phyloP scores from a whole-genome alignment of 2,113 vertebrate species.

The Atractosteus spatula region DNA sequence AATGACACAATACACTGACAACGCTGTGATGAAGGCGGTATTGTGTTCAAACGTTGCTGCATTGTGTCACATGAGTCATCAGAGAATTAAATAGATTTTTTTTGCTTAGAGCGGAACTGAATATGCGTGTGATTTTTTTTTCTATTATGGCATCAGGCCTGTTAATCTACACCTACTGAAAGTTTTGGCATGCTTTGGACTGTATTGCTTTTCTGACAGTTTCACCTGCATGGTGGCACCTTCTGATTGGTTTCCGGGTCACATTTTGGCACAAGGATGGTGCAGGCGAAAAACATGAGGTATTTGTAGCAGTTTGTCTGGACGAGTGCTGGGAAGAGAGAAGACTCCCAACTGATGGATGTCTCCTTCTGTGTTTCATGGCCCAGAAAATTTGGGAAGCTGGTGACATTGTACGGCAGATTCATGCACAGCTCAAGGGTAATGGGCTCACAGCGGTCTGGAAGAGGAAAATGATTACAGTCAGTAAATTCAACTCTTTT shows the following conservation, averaged over 20 bases:
- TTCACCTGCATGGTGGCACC: constrained; percentile 90
- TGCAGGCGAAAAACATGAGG: constrained; percentile 97
- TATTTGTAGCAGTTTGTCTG: constrained; percentile 96
- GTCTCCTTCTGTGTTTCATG: constrained; percentile 89
- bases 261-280: constrained; percentile 92
- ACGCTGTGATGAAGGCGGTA: too few relatives aligned
- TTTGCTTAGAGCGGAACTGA: too few relatives aligned
- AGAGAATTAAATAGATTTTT: too few relatives aligned
- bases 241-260: constrained; percentile 72
- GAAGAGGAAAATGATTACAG: neutral
- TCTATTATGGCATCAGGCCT: too few relatives aligned
- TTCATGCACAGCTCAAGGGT: constrained; percentile 93
- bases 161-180: too few relatives aligned
- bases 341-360: constrained; percentile 91
- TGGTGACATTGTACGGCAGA: constrained; percentile 87
- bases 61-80: too few relatives aligned
- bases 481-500: too few relatives aligned
- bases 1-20: too few relatives aligned
- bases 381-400: constrained; percentile 88
- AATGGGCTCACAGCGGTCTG: constrained; percentile 81
- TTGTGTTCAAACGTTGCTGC: too few relatives aligned
- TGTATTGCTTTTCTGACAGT: neutral
- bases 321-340: constrained; percentile 91
- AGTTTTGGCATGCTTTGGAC: too few relatives aligned
- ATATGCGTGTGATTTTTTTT: too few relatives aligned